Conservation (phyloP, 2,797 vertebrate species). For the Hapalemur alaotrensis region DNA sequence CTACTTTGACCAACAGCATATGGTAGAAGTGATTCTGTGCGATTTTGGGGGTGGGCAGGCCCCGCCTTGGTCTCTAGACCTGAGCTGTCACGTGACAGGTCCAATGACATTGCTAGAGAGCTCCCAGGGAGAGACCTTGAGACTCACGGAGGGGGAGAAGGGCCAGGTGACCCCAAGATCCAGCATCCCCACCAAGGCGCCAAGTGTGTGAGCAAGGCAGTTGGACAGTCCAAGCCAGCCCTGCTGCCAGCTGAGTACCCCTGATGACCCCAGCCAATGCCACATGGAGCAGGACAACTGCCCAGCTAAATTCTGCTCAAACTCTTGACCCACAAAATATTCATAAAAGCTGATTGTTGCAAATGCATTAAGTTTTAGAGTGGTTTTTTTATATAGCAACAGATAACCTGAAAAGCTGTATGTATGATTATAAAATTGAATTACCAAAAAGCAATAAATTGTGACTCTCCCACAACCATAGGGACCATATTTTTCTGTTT, state of each 20-base stretch:
- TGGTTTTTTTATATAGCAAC: not conserved
- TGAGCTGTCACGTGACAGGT: not conserved
- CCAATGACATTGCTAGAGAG: not conserved
- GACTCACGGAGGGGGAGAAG: rapidly evolving
- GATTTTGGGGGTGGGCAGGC: not conserved
- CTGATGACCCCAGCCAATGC: not conserved
- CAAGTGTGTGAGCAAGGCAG: not conserved
- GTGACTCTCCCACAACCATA: not conserved
- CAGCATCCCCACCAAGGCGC: not conserved
- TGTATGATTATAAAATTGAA: not conserved
- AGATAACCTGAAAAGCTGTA: not conserved
- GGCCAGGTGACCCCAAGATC: not conserved
- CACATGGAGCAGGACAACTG: not conserved
- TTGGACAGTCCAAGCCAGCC: not conserved
- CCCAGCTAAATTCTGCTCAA: not conserved
- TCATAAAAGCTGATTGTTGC: not conserved
- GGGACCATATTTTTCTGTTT: not conserved
- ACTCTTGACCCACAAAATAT: not conserved
- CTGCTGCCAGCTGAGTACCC: not conserved
- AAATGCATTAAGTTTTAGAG: not conserved
- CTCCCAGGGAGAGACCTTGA: not conserved
- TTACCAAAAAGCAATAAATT: not conserved
- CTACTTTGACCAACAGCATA: not conserved
- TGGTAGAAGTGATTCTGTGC: not conserved
- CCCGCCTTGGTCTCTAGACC: not conserved